Percentiles rank a stretch among this genome's conserved stretches.
phyloP scores from a whole-genome alignment of 2,113 vertebrate genomes.

The Cephalopholis sonnerati region DNA sequence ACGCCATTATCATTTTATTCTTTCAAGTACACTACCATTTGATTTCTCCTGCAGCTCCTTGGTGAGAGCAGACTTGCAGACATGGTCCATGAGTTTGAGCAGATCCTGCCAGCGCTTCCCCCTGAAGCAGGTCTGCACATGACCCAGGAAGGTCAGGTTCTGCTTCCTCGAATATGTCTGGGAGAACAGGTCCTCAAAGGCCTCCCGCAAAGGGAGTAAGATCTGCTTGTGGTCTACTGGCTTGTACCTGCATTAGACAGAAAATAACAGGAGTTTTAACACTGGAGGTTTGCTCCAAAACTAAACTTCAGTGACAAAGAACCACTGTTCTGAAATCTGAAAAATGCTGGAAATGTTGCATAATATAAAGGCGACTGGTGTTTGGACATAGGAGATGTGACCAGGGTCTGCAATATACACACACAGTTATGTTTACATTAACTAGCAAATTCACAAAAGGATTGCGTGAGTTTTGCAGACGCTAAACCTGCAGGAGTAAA shows the following conservation, averaged over 20 bases:
- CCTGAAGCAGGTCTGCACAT: conserved; percentile 96
- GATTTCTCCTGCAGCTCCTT: conserved; percentile 88
- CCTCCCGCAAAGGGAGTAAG: conserved; percentile 92
- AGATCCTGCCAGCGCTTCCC: conserved; percentile 96
- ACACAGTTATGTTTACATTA: too few relatives aligned
- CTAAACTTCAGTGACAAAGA: not conserved
- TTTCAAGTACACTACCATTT: conserved; percentile 83
- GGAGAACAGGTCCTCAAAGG: conserved; percentile 95
- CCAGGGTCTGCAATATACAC: not conserved
- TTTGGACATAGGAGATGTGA: not conserved
- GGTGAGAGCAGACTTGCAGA: conserved; percentile 91
- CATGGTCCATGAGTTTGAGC: conserved; percentile 96
- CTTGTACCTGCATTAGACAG: conserved; percentile 88
- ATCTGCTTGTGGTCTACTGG: conserved; percentile 95
- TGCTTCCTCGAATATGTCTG: conserved; percentile 97
- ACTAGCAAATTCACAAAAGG: too few relatives aligned
- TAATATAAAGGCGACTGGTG: too few relatives aligned
- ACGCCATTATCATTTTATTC: too few relatives aligned
- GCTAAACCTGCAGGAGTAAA: too few relatives aligned
- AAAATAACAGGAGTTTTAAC: not conserved
- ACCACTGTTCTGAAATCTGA: not conserved
- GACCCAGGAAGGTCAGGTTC: conserved; percentile 95
- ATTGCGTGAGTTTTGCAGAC: too few relatives aligned
- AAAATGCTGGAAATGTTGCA: not conserved
- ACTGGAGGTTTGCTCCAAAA: not conserved